phyloP scores from a whole-genome alignment of 1,140 invertebrate genomes.

The Diabrotica virgifera region DNA sequence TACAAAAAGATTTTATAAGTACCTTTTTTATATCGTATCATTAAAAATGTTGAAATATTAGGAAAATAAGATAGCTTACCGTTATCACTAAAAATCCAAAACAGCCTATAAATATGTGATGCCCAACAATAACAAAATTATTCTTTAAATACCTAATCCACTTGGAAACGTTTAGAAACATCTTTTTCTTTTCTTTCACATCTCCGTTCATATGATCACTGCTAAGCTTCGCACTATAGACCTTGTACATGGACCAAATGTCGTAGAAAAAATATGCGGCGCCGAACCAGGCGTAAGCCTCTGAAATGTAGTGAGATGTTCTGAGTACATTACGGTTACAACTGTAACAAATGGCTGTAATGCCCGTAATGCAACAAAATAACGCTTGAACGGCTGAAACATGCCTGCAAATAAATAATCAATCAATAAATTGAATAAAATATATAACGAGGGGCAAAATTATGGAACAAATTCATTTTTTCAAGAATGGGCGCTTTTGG shows the following conservation, averaged over 20 bases:
- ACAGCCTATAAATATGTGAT: constrained; percentile 70
- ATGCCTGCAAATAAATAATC: constrained; percentile 50
- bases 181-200: constrained; percentile 5
- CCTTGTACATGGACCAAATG: constrained; percentile 69
- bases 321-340: constrained; percentile 61
- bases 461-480: no score
- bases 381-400: constrained; percentile 66
- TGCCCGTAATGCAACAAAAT: constrained; percentile 61
- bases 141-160: constrained; percentile 20
- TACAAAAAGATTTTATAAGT: no score
- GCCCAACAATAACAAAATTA: constrained; percentile 65
- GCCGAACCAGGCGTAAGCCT: constrained; percentile 73
- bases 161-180: neutral
- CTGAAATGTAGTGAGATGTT: constrained; percentile 65
- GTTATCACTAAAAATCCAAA: constrained; percentile 68
- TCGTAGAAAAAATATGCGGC: constrained; percentile 75
- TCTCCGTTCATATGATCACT: constrained; percentile 13
- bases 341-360: constrained; percentile 61
- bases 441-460: no score
- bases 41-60: no score
- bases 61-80: constrained; percentile 48
- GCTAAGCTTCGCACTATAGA: constrained; percentile 44
- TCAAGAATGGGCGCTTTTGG: no score
- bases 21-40: no score
- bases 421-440: neutral